Percentiles rank a stretch among this genome's conserved stretches.
Evolutionary conservation across 37 sponge, comb jelly and placozoan genomes (phyloP).

Genomic region (Bolinopsis microptera): DNA sequence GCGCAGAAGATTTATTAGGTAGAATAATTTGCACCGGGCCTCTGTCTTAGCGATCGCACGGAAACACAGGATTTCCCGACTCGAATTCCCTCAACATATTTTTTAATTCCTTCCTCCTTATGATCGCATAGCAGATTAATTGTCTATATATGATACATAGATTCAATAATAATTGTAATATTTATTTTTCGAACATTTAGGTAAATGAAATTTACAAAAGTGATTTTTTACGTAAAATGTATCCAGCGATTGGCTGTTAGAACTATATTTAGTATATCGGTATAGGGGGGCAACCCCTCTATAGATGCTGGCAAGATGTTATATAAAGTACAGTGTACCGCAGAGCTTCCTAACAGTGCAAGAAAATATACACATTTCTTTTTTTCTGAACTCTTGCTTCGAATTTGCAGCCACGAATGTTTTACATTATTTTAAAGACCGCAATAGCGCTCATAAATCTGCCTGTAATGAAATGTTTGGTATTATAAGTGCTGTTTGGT

Average conservation of each 20-base stretch:
- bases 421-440: neutral
- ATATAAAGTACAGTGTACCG: neutral
- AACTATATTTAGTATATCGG: neutral
- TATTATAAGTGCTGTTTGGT: neutral
- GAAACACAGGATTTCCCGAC: neutral
- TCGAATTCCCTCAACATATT: neutral
- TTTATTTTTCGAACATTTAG: constrained; percentile 58
- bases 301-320: neutral
- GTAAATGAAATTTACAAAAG: constrained; percentile 21
- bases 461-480: neutral
- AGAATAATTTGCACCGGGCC: neutral
- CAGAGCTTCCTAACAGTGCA: neutral
- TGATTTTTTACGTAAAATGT: neutral
- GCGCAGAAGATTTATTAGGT: neutral
- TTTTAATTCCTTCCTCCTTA: neutral
- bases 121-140: neutral
- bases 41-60: neutral
- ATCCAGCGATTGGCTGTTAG: neutral
- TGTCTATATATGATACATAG: constrained; percentile 30
- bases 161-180: constrained; percentile 26
- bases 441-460: neutral
- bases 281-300: neutral
- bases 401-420: neutral
- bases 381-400: neutral
- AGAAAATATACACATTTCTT: neutral